These are phyloP conservation scores for Drosophila rubida DNA, from an alignment of 2,888 invertebrate genomes.

Conservation along the genomic window DNA sequence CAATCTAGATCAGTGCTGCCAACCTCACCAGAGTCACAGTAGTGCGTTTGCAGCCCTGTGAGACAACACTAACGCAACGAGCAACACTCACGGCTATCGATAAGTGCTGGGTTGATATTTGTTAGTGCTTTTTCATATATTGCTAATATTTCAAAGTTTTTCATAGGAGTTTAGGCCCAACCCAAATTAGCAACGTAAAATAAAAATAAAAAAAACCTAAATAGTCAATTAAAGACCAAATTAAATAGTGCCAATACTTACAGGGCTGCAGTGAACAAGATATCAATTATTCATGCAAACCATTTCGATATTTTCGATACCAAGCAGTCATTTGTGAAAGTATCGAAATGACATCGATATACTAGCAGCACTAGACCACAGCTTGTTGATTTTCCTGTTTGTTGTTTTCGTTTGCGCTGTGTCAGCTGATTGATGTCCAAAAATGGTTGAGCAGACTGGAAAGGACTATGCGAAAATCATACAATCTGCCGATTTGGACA, in stretches of 20 bases:
- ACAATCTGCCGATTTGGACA: slow-evolving; percentile 86
- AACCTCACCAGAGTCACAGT: slow-evolving; percentile 30
- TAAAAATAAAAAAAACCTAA: no score
- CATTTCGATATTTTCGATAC: no score
- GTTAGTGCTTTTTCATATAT: no score
- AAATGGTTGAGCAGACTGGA: slow-evolving; percentile 86
- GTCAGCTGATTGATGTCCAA: slow-evolving; percentile 35
- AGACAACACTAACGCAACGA: neutral
- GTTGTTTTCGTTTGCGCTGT: slow-evolving; percentile 10
- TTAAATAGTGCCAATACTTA: no score
- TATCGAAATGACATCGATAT: neutral
- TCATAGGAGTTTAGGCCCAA: no score
- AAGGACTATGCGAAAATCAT: slow-evolving; percentile 87
- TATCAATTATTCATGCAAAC: no score
- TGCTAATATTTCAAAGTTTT: no score
- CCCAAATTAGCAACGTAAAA: no score
- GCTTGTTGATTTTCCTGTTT: slow-evolving; percentile 26
- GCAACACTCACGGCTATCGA: slow-evolving; percentile 9
- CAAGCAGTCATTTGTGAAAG: no score
- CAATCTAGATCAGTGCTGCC: slow-evolving; percentile 47
- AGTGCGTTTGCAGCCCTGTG: neutral
- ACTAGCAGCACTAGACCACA: neutral
- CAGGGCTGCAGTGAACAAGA: no score
- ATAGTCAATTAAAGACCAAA: no score
- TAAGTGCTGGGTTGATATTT: no score